Evolutionary conservation across 2,113 vertebrate species (phyloP), one percentile per base, ranked within the genome.

Genomic region (Epinephelus fuscoguttatus): DNA sequence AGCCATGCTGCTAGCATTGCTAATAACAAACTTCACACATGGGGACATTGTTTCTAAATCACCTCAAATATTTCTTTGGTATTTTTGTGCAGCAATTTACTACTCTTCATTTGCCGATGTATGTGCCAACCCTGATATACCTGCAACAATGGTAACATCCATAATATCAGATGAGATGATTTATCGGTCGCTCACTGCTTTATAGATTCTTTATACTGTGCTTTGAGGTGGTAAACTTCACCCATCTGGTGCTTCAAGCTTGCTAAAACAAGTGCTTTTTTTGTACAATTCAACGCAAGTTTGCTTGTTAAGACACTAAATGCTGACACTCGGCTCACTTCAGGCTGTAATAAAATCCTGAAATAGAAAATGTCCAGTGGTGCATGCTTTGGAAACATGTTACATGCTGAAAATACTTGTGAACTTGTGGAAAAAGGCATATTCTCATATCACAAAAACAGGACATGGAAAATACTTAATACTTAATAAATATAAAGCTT

Each of bases 401-500:
- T 83, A 42, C 56, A 61, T 47, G 59, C 74, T 76, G 70, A 53
- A 79, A 63, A 33, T 49, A 19, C 14, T 40, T 11, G 17, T 5
- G 37, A 18, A 45, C n/a, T 4, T 11, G 11, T 21, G 21, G 50
- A 69, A 53, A 10, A 2, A 49, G 53, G 23, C 57, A 80, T 70
- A 5, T 67, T 56, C 33, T 53, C 27, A 70, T 55, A 42, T 42
- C 25, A 70, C 59, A 81, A 57, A 67, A 78, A 60, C 23, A 53
- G 0, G 66, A 63, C 23, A 56, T 8, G 4, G 55, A 50, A 69
- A 55, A 70, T 9, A 62, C 73, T 30, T 33, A 67, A 80, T 13
- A 68, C 71, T 71, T 33, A 25, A 84, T 63, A 71, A 81, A 73
- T 78, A 81, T 71, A 14, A 74, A 84, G 73, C 73, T 60, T 77